Conservation (phyloP, 1,140 invertebrate species). For the Triops cancriformis region DNA sequence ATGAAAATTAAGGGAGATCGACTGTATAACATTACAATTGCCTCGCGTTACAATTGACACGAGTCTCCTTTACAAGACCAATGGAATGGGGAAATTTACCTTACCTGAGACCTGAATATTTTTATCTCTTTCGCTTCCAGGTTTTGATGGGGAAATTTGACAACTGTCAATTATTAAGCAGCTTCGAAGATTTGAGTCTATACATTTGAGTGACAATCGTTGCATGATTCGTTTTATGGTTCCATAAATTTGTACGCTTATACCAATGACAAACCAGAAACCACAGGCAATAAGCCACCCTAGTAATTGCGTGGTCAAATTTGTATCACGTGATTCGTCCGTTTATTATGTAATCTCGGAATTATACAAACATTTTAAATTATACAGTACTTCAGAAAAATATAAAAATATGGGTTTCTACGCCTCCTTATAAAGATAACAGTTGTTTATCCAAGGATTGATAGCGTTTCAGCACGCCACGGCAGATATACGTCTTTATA, state of each 20-base stretch:
- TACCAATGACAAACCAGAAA: not conserved
- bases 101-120: not conserved
- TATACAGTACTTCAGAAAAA: not conserved
- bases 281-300: not conserved
- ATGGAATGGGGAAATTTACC: no score
- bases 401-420: not conserved
- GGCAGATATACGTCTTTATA: no score
- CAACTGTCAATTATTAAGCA: not conserved
- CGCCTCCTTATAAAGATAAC: not conserved
- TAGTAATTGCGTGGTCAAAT: not conserved
- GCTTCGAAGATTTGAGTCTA: not conserved
- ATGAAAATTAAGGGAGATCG: no score
- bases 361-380: not conserved
- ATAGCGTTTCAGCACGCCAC: no score
- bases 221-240: not conserved
- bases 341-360: not conserved
- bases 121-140: not conserved
- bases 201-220: not conserved
- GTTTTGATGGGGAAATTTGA: not conserved
- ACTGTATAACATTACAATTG: no score
- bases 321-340: not conserved
- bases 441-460: not conserved
- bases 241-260: not conserved
- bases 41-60: no score
- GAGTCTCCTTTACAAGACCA: no score